A percentile compares a stretch with the other conserved stretches of the same genome.
Conservation (phyloP, 2,797 vertebrate species). For the Oceanodroma leucorhoa region DNA sequence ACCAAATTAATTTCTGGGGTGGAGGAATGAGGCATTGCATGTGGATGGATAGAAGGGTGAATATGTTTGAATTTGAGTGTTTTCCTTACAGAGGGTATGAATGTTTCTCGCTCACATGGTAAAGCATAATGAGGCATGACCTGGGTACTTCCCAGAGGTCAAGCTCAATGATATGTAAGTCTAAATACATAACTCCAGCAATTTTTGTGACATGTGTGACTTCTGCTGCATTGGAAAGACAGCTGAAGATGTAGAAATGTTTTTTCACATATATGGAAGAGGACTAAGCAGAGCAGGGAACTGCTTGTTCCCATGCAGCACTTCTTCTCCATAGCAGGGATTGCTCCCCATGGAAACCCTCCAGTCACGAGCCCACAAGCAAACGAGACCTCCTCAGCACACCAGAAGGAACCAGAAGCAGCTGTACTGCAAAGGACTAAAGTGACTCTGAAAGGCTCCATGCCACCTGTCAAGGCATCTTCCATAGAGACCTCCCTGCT, state of each 20-base stretch:
- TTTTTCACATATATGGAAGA: rapidly evolving
- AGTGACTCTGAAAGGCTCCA: not conserved
- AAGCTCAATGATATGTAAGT: not conserved
- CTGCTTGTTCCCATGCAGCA: not conserved
- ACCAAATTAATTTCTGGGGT: not conserved
- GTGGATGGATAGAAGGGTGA: not conserved
- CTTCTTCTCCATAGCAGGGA: not conserved
- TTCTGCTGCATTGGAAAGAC: not conserved
- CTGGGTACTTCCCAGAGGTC: not conserved
- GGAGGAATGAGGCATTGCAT: not conserved
- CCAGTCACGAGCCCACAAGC: not conserved
- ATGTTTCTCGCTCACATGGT: not conserved
- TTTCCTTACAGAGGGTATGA: not conserved
- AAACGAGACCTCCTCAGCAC: not conserved
- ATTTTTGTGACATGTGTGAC: not conserved
- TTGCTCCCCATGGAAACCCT: not conserved
- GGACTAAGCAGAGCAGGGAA: not conserved
- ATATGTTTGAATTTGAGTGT: not conserved
- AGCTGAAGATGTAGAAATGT: not conserved
- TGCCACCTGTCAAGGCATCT: not conserved
- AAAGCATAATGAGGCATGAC: not conserved
- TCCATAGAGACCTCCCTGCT: not conserved
- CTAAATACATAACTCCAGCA: not conserved
- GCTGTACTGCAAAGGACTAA: not conserved
- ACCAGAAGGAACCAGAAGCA: not conserved